Evolutionary conservation across 30 jellyfish, hydroid and myxozoan genomes (phyloP).

Genomic region (Morbakka virulenta): DNA sequence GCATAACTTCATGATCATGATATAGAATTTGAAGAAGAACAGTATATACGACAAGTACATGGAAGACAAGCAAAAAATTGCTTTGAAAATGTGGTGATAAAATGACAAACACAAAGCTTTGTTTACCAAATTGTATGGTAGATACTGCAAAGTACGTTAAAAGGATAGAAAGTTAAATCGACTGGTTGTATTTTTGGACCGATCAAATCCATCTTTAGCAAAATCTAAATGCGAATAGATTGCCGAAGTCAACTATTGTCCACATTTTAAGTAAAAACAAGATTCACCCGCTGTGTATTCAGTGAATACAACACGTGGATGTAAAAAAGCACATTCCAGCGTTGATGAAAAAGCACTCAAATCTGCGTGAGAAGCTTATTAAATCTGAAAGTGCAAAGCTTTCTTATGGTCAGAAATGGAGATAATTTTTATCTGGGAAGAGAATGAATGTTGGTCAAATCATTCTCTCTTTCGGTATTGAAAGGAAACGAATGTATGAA

Average conservation of each 20-base stretch:
- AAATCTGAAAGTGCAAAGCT: slow-evolving; percentile 8
- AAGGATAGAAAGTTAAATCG: slow-evolving; percentile 23
- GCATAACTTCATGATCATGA: not conserved
- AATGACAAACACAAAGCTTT: slow-evolving; percentile 40
- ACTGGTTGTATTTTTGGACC: slow-evolving; percentile 34
- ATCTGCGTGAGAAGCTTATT: slow-evolving; percentile 6
- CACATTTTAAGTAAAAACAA: not conserved
- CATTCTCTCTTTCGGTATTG: slow-evolving; percentile 49
- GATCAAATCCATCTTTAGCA: not conserved
- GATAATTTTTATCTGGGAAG: slow-evolving; percentile 14
- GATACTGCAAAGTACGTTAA: slow-evolving; percentile 13
- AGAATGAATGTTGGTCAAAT: slow-evolving; percentile 56
- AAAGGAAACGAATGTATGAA: slow-evolving; percentile 31
- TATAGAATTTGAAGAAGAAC: not conserved
- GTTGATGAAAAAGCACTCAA: not conserved
- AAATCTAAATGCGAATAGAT: not conserved
- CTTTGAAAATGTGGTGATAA: slow-evolving; percentile 1
- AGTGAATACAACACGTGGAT: slow-evolving; percentile 5
- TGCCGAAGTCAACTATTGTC: slow-evolving; percentile 13
- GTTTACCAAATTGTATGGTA: slow-evolving; percentile 22
- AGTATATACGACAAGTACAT: not conserved
- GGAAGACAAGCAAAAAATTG: not conserved
- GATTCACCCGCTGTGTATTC: slow-evolving; percentile 21
- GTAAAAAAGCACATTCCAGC: not conserved
- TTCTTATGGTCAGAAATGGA: slow-evolving; percentile 36